phyloP scores from a whole-genome alignment of 1,140 invertebrate species.

The Rhyzopertha dominica region DNA sequence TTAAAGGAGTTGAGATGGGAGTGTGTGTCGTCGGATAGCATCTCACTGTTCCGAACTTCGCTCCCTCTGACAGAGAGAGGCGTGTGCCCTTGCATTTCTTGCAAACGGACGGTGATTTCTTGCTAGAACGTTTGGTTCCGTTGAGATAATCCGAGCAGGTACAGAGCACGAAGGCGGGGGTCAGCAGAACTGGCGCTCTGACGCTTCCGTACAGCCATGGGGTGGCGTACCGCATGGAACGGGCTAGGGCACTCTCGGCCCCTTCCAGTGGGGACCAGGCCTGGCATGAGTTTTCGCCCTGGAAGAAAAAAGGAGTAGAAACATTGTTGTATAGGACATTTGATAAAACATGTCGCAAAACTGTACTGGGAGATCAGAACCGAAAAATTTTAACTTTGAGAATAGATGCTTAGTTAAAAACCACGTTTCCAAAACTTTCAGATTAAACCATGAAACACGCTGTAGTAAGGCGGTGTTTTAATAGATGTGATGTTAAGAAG shows the following conservation, averaged over 20 bases:
- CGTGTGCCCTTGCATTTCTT: constrained; percentile 75
- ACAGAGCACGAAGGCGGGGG: constrained; percentile 63
- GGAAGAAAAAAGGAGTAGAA: constrained; percentile 18
- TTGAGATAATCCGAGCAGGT: constrained; percentile 69
- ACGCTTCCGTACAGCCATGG: constrained; percentile 77
- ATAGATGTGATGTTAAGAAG: too few species aligned
- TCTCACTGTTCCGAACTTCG: constrained; percentile 45
- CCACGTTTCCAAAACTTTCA: too few species aligned
- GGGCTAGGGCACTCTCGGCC: constrained; percentile 52
- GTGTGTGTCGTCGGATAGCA: constrained; percentile 46
- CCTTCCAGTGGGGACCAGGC: constrained; percentile 26
- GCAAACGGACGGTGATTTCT: constrained; percentile 60
- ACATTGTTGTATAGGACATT: too few species aligned
- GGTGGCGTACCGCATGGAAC: constrained; percentile 78
- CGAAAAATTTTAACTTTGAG: too few species aligned
- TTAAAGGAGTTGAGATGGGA: constrained; percentile 29
- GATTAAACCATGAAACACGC: too few species aligned
- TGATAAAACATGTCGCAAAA: too few species aligned
- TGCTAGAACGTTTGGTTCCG: constrained; percentile 64
- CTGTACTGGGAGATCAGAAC: too few species aligned
- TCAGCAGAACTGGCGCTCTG: constrained; percentile 54
- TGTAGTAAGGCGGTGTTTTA: too few species aligned
- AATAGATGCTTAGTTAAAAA: too few species aligned
- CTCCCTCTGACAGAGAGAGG: constrained; percentile 51
- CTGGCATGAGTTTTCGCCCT: constrained; percentile 32